Evolutionary conservation across 2,888 invertebrate species (phyloP).

Genomic region (Platerodrilus igneus): DNA sequence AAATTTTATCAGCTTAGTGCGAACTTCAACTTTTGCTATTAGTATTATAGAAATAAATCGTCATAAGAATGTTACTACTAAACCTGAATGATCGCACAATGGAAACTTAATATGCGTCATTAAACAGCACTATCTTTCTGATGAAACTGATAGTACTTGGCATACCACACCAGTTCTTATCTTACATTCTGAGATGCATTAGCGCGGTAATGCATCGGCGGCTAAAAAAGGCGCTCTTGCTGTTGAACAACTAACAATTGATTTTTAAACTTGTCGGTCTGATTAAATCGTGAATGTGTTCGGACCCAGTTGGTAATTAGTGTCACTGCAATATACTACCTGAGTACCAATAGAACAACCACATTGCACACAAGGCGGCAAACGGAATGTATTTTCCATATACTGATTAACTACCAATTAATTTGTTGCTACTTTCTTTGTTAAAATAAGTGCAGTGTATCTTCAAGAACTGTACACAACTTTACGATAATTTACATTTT

Average conservation of each 20-base stretch:
- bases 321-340: constrained; percentile 26
- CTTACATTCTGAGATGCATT: constrained; percentile 29
- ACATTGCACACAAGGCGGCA: constrained; percentile 18
- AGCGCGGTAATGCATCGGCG: constrained; percentile 29
- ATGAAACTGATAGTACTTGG: constrained; percentile 28
- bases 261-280: constrained; percentile 30
- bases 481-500: no score
- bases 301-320: constrained; percentile 31
- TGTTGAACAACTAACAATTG: constrained; percentile 31
- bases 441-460: no score
- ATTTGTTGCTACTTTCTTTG: no score
- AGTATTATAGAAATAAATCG: no score
- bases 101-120: constrained; percentile 34
- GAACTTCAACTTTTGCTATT: no score
- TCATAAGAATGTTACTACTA: no score
- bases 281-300: constrained; percentile 32
- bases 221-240: constrained; percentile 29
- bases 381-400: constrained; percentile 12
- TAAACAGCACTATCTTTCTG: constrained; percentile 31
- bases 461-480: no score
- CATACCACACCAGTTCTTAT: constrained; percentile 30
- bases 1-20: no score
- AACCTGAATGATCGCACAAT: no score
- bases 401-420: no score
- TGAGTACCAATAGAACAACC: constrained; percentile 16